phyloP scores from a whole-genome alignment of 2,797 vertebrate genomes.

The Channa striata region DNA sequence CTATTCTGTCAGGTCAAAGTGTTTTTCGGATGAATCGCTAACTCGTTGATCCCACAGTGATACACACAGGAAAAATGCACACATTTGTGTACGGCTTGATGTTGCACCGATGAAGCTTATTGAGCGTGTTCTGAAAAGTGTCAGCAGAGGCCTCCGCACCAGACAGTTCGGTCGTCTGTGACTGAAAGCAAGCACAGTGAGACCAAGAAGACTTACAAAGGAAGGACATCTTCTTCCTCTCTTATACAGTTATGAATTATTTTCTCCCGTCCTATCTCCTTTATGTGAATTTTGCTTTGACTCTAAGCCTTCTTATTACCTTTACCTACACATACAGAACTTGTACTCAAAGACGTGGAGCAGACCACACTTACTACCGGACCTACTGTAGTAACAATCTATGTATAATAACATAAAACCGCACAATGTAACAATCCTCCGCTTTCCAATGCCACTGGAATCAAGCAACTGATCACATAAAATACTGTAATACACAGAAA shows the following conservation, averaged over 20 bases:
- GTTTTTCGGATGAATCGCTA: conserved; percentile 40
- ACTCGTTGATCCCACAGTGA: conserved; percentile 21
- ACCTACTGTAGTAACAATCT: too few species aligned
- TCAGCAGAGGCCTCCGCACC: background rate
- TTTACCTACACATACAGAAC: background rate
- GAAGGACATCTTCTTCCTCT: background rate
- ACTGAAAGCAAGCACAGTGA: background rate
- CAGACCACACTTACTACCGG: too few species aligned
- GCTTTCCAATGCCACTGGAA: too few species aligned
- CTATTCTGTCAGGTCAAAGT: conserved; percentile 18
- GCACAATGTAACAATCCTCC: too few species aligned
- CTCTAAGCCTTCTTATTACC: conserved; percentile 5
- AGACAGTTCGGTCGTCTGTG: background rate
- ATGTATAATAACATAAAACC: too few species aligned
- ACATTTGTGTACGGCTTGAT: conserved; percentile 13
- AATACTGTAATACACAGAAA: too few species aligned
- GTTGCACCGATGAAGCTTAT: conserved; percentile 24
- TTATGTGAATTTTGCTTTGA: background rate
- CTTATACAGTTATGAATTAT: background rate
- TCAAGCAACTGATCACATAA: too few species aligned
- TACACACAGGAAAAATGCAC: conserved; percentile 29
- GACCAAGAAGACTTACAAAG: background rate
- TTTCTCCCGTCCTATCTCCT: background rate
- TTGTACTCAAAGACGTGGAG: background rate
- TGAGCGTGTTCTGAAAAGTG: conserved; percentile 11